Evolutionary conservation across 2,797 vertebrate species (phyloP).

Genomic region (Cirrhinus mrigala): DNA sequence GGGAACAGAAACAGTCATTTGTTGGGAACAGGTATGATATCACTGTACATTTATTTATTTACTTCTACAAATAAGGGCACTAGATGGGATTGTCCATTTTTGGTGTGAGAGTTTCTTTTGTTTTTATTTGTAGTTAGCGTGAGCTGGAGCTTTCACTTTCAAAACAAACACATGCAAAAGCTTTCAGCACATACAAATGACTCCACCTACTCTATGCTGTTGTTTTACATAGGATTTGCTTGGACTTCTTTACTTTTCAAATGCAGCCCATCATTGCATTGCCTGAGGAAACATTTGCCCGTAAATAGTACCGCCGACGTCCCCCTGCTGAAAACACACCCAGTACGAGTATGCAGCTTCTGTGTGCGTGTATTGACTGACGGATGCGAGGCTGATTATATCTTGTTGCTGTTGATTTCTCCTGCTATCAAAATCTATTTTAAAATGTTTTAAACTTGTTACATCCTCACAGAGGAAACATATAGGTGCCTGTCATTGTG

Average conservation of each 20-base stretch:
- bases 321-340: neutral
- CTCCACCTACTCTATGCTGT: neutral
- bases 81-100: neutral
- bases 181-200: neutral
- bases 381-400: neutral
- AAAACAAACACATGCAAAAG: slow-evolving; percentile 11
- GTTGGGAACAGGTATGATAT: slow-evolving; percentile 44
- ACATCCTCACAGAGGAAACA: neutral
- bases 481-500: neutral
- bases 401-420: neutral
- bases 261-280: neutral
- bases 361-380: neutral
- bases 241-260: slow-evolving; percentile 4
- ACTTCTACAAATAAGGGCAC: slow-evolving; percentile 26
- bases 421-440: neutral
- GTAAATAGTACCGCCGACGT: neutral
- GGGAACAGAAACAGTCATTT: slow-evolving; percentile 44
- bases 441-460: neutral
- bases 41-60: slow-evolving; percentile 54
- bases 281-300: neutral
- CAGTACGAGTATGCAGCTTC: neutral
- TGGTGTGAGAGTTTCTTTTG: neutral
- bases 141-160: slow-evolving; percentile 13
- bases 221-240: slow-evolving; percentile 46
- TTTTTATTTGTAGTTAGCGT: slow-evolving; percentile 6